phyloP scores from a whole-genome alignment of 2,888 invertebrate genomes.

The Thymelicus acteon region DNA sequence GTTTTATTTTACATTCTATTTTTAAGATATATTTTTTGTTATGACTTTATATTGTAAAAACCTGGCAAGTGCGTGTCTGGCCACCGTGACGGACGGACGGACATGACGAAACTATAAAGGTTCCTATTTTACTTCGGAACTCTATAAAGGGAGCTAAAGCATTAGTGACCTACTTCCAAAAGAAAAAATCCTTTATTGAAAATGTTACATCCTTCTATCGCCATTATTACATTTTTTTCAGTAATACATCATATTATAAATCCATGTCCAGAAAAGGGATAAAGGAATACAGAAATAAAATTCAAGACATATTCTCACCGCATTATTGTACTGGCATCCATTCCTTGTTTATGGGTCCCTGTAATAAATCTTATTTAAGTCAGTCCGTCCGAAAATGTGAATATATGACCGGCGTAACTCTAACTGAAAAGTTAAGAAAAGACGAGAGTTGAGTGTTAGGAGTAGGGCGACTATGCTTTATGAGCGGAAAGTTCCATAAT shows the following conservation, averaged over 20 bases:
- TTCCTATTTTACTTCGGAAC: too few relatives aligned
- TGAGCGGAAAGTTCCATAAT: too few relatives aligned
- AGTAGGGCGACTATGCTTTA: slow-evolving; percentile 40
- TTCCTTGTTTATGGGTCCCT: slow-evolving; percentile 27
- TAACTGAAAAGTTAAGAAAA: slow-evolving; percentile 46
- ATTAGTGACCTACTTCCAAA: too few relatives aligned
- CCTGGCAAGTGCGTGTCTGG: too few relatives aligned
- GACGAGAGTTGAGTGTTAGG: slow-evolving; percentile 32
- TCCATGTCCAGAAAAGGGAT: slow-evolving; percentile 2
- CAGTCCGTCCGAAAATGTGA: slow-evolving; percentile 46
- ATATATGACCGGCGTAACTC: slow-evolving; percentile 49
- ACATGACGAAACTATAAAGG: too few relatives aligned
- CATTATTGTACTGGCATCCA: slow-evolving; percentile 17
- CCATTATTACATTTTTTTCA: not conserved
- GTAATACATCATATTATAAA: not conserved
- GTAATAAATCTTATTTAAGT: slow-evolving; percentile 51
- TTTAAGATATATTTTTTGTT: too few relatives aligned
- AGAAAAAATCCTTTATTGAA: not conserved
- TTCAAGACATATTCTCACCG: slow-evolving; percentile 2
- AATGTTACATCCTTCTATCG: not conserved
- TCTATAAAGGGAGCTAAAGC: too few relatives aligned
- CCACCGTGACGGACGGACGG: too few relatives aligned
- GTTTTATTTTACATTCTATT: too few relatives aligned
- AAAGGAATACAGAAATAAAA: slow-evolving; percentile 15
- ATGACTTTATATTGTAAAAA: too few relatives aligned